Base-by-base conservation (phyloP, 1,140 invertebrate species). In the Bombyx mandarina region DNA sequence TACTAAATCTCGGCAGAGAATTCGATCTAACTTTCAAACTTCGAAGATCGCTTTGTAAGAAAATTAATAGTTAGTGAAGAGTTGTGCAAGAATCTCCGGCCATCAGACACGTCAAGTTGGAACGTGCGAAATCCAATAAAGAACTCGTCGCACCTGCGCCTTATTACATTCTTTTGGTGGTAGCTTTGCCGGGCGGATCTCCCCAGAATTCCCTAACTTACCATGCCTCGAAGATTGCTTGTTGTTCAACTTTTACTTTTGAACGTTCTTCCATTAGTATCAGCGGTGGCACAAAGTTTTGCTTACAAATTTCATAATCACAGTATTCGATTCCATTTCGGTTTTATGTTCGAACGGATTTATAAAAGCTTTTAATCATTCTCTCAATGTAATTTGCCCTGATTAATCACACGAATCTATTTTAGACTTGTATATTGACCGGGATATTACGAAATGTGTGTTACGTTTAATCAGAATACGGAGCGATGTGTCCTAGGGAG, bases 71-170 rank as follows among this genome's bases (percentile, higher is more conserved):
- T 66, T 52, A 64, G 68, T 18, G 50, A 79, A 79, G 79, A 82
- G 78, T 84, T 83, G 63, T 73, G 73, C 67, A 84, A 82, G 79
- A 84, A 85, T 87, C 76, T 79, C 64, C 71, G 76, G 71, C 78
- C 75, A 81, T 84, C 79, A 80, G 77, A 82, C 75, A 83, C 77
- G 79, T 84, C 80, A 71, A 62, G 56, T 60, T 51, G 79, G 79
- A 80, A 80, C 77, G 78, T 75, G 78, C 73, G 75, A 84, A 84
- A 86, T 84, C 80, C 79, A 86, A 86, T 86, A 86, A 86, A 83
- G 79, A 80, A 83, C 69, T 82, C 67, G 73, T 68, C 71, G 71
- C 79, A 86, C 81, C 83, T 86, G 80, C 72, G 75, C 77, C 75
- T 82, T 86, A 86, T 86, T 84, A 86, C 83, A 86, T 86, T 86